phyloP scores from a whole-genome alignment of 2,797 vertebrate genomes.

The Pangasius larnaudii region DNA sequence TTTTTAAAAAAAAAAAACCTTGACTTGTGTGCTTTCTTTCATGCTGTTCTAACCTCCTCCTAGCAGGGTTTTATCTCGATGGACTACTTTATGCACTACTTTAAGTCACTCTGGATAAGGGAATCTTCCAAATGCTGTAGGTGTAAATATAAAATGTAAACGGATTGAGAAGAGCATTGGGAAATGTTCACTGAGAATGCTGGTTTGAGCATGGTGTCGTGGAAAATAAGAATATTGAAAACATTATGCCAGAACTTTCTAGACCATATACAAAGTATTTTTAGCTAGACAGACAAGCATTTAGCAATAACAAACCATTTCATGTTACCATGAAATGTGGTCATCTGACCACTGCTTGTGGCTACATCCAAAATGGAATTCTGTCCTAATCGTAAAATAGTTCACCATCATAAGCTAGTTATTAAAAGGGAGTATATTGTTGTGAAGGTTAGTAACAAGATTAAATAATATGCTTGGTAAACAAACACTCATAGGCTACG shows the following conservation, averaged over 20 bases:
- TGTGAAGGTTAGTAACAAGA: background rate
- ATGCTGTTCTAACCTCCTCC: background rate
- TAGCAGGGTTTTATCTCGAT: background rate
- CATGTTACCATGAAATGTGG: background rate
- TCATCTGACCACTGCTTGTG: background rate
- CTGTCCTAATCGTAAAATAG: background rate
- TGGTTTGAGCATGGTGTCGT: background rate
- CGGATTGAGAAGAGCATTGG: background rate
- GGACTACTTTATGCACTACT: background rate
- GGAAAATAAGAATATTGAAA: background rate
- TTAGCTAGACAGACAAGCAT: background rate
- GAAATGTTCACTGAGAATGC: background rate
- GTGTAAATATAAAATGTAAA: background rate
- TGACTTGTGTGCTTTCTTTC: background rate
- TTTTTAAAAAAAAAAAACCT: too few species aligned
- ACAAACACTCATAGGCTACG: background rate
- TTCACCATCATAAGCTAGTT: background rate
- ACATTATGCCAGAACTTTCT: background rate
- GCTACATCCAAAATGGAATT: background rate
- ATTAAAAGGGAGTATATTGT: background rate
- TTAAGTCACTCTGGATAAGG: background rate
- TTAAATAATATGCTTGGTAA: background rate
- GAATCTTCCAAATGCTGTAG: background rate
- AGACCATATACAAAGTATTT: background rate
- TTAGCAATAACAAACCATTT: background rate